A percentile compares a stretch with the other conserved stretches of the same genome.
phyloP scores from a whole-genome alignment of 2,113 vertebrate species.

The Tachysurus vachellii region DNA sequence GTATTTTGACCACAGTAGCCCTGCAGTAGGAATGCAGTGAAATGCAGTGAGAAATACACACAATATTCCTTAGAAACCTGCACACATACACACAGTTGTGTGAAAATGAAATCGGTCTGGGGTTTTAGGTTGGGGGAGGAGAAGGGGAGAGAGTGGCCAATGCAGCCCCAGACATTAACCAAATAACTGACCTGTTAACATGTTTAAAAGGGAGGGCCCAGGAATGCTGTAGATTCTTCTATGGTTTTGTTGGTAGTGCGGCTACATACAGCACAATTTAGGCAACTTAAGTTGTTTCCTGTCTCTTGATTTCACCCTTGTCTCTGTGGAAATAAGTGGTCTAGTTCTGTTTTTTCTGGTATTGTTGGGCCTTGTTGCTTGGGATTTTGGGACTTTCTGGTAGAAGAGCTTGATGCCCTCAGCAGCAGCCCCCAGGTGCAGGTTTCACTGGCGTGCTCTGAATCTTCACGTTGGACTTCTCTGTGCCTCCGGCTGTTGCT shows the following conservation, averaged over 20 bases:
- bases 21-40: conserved; percentile 74
- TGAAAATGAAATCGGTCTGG: conserved; percentile 87
- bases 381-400: conserved; percentile 55
- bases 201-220: conserved; percentile 57
- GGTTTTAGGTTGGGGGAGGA: conserved; percentile 48
- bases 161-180: conserved; percentile 62
- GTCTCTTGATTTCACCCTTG: conserved; percentile 65
- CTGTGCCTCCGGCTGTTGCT: conserved; percentile 89
- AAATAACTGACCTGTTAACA: conserved; percentile 52
- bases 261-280: conserved; percentile 99
- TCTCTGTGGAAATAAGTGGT: conserved; percentile 50
- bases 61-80: conserved; percentile 81
- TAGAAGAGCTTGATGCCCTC: conserved; percentile 49
- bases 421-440: conserved; percentile 93
- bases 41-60: conserved; percentile 90
- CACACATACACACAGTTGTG: conserved; percentile 84
- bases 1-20: conserved; percentile 85
- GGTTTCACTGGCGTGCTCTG: conserved; percentile 97
- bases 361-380: conserved; percentile 80
- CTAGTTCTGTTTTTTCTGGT: conserved; percentile 75
- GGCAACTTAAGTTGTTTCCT: conserved; percentile 79
- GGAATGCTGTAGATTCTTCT: conserved; percentile 43
- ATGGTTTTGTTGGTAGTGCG: conserved; percentile 87
- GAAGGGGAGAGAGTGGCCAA: conserved; percentile 76
- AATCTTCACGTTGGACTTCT: conserved; percentile 96